phyloP scores from a whole-genome alignment of 2,888 invertebrate species.

The Thysanoteuthis rhombus region DNA sequence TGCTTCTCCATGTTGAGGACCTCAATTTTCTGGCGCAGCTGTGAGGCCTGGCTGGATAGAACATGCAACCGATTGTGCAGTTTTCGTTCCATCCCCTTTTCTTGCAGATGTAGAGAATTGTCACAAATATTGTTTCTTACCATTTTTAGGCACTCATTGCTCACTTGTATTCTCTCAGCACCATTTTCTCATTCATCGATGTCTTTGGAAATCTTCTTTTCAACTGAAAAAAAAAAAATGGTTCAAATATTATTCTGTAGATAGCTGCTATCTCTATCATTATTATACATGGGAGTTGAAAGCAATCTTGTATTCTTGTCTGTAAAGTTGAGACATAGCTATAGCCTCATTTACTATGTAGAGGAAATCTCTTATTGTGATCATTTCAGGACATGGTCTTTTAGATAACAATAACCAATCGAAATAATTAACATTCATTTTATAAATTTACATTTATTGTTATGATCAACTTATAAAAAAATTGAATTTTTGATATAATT shows the following conservation, averaged over 20 bases:
- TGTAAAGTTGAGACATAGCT: too few relatives aligned
- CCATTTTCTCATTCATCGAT: neutral
- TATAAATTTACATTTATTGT: too few relatives aligned
- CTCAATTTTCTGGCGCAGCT: conserved; percentile 58
- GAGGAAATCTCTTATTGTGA: too few relatives aligned
- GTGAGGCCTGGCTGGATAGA: conserved; percentile 51
- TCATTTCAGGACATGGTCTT: too few relatives aligned
- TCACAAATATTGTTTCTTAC: conserved; percentile 63
- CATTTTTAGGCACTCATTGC: conserved; percentile 57
- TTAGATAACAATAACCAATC: too few relatives aligned
- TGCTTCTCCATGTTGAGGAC: conserved; percentile 57
- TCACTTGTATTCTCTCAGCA: conserved; percentile 46
- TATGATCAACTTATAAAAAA: too few relatives aligned
- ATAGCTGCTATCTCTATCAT: too few relatives aligned
- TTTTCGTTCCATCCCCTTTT: conserved; percentile 49
- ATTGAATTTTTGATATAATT: too few relatives aligned
- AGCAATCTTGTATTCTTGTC: too few relatives aligned
- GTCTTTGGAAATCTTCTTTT: neutral
- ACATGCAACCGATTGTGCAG: conserved; percentile 46
- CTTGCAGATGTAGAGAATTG: conserved; percentile 47
- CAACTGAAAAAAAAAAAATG: neutral
- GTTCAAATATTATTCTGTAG: neutral
- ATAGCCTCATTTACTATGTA: too few relatives aligned
- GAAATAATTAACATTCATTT: too few relatives aligned
- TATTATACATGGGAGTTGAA: too few relatives aligned